Conservation (phyloP, 2,797 vertebrate species). For the Lithobates pipiens region DNA sequence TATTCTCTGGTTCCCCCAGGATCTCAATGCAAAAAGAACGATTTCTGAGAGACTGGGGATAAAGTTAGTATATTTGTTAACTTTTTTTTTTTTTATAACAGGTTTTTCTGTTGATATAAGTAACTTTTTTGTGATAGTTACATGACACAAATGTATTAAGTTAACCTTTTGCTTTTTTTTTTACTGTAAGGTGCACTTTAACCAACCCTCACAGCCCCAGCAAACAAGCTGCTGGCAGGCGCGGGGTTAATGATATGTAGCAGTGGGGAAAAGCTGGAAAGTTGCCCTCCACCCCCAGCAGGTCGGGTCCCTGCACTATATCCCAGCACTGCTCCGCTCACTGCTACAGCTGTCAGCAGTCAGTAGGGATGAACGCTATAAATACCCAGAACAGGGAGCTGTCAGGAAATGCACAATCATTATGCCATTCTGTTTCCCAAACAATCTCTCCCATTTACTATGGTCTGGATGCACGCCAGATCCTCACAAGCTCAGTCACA, state of each 20-base stretch:
- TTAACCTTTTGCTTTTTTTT: too few relatives aligned
- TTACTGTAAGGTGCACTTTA: background rate
- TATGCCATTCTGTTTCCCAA: conserved; percentile 17
- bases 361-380: conserved; percentile 22
- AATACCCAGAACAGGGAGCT: conserved; percentile 17
- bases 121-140: too few relatives aligned
- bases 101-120: too few relatives aligned
- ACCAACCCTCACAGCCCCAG: background rate
- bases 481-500: background rate
- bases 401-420: background rate
- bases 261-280: conserved; percentile 38
- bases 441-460: conserved; percentile 11
- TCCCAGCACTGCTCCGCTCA: conserved; percentile 24
- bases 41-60: too few relatives aligned
- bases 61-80: too few relatives aligned
- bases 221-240: background rate
- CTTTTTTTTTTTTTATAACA: too few relatives aligned
- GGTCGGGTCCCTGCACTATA: background rate
- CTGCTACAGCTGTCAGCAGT: conserved; percentile 40
- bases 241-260: background rate
- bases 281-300: background rate
- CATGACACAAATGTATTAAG: too few relatives aligned
- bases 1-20: too few relatives aligned
- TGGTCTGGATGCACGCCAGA: background rate
- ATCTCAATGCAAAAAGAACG: too few relatives aligned